Evolutionary conservation across 2,797 vertebrate genomes (phyloP), one percentile per base, ranked within the genome.

Genomic region (Sciurus vulgaris): DNA sequence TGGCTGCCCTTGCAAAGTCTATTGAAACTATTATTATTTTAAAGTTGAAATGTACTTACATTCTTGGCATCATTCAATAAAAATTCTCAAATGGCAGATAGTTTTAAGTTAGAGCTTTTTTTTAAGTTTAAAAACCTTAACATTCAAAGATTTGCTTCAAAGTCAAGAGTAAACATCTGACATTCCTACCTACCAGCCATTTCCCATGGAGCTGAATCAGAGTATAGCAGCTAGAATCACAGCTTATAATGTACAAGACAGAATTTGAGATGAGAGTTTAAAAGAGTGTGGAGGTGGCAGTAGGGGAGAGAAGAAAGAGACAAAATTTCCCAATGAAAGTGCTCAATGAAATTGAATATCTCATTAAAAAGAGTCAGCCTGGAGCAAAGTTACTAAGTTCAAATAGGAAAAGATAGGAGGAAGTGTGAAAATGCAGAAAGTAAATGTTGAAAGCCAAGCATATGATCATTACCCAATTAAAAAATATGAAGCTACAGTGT

Each of bases 61-160:
- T 89, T 83, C 22, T 78, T 78, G 41, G 72, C 14, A 74, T 95
- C 7, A 82, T 92, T 82, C 54, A 82, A 78, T 77, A 95, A 72
- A 90, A 88, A 41, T 77, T 89, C 47, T 92, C 33, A 93, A 38
- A 76, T 79, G 56, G 61, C 18, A 89, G 17, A 22, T 44, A 17
- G 15, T 49, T 72, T 41, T 11, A 90, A 90, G 5, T 77, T 86
- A 86, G 89, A 82, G n/a, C 26, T 84, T 74, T 44, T 44, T 38
- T 49, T 70, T 44, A 54, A 59, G 5, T 73, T 96, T 74, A 72
- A 92, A 86, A 87, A 77, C 86, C 56, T 61, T 70, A 67, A 38
- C 3, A 91, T 86, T 82, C 56, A 93, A 94, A 83, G 26, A 81
- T 67, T 67, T 56, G 11, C 24, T 96, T 86, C 67, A 67, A 90